Evolutionary conservation across 1,140 invertebrate genomes (phyloP).

Genomic region (Vanessa atalanta): DNA sequence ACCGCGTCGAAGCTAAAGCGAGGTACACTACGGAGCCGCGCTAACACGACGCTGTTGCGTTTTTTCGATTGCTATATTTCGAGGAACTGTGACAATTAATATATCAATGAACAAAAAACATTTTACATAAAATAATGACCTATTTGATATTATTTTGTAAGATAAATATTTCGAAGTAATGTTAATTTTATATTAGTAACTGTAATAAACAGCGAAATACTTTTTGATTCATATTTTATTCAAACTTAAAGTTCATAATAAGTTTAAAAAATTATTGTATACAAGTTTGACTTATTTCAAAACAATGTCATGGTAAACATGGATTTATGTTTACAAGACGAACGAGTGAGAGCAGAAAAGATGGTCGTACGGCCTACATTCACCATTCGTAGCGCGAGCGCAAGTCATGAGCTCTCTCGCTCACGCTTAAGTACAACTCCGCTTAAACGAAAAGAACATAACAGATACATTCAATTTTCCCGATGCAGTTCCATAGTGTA

Average conservation of each 20-base stretch:
- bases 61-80: not conserved
- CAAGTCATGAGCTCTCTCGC: slow-evolving; percentile 51
- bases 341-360: slow-evolving; percentile 70
- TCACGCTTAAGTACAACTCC: slow-evolving; percentile 24
- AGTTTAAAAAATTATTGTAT: no score
- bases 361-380: slow-evolving; percentile 78
- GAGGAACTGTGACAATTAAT: not conserved
- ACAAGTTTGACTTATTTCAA: not conserved
- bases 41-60: not conserved
- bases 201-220: no score
- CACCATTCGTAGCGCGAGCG: slow-evolving; percentile 70
- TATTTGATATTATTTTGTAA: no score
- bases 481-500: slow-evolving; percentile 11
- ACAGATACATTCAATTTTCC: slow-evolving; percentile 9
- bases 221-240: no score
- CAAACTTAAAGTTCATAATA: no score
- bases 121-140: not conserved
- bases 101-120: not conserved
- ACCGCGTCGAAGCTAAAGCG: slow-evolving; percentile 62
- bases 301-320: slow-evolving; percentile 46
- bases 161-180: no score
- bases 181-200: no score
- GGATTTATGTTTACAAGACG: slow-evolving; percentile 63
- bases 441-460: slow-evolving; percentile 18
- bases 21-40: slow-evolving; percentile 46